These are phyloP conservation scores for Zaprionus taronus DNA, from an alignment of 1,140 invertebrate species.

Conservation along the genomic window DNA sequence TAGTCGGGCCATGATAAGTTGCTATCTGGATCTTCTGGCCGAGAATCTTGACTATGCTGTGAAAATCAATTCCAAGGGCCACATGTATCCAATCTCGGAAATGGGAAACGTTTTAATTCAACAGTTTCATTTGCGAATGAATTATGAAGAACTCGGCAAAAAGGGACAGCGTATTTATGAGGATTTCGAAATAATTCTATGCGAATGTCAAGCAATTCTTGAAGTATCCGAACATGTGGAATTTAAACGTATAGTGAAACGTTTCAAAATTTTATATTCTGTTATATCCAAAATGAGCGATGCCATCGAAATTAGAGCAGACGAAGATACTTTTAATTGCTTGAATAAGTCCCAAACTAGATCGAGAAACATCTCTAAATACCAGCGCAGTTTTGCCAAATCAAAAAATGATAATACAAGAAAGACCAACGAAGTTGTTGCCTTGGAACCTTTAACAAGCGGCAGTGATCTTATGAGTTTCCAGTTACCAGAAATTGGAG, in stretches of 20 bases:
- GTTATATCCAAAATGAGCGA: conserved; percentile 67
- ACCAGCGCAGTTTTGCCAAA: conserved; percentile 32
- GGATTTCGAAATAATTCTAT: conserved; percentile 67
- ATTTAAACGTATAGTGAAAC: conserved; percentile 62
- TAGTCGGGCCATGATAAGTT: conserved; percentile 61
- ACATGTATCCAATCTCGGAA: conserved; percentile 39
- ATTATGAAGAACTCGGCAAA: conserved; percentile 42
- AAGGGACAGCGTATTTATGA: conserved; percentile 46
- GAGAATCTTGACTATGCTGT: conserved; percentile 38
- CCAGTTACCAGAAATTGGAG: conserved; percentile 51
- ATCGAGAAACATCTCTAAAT: not conserved
- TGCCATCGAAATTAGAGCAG: conserved; percentile 22
- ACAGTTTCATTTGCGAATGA: conserved; percentile 62
- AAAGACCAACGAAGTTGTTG: not conserved
- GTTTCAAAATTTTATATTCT: conserved; percentile 76
- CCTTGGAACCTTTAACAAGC: conserved; percentile 9
- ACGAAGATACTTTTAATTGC: not conserved
- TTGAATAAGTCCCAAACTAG: not conserved
- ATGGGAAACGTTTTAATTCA: conserved; percentile 69
- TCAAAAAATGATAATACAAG: not conserved
- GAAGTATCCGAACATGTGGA: conserved; percentile 50
- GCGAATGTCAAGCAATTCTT: conserved; percentile 70
- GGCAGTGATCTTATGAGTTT: conserved; percentile 59
- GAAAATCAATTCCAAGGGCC: conserved; percentile 32
- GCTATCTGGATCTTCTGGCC: conserved; percentile 63